Base-by-base conservation (phyloP, 1,140 invertebrate species). In the Bombus consobrinus region DNA sequence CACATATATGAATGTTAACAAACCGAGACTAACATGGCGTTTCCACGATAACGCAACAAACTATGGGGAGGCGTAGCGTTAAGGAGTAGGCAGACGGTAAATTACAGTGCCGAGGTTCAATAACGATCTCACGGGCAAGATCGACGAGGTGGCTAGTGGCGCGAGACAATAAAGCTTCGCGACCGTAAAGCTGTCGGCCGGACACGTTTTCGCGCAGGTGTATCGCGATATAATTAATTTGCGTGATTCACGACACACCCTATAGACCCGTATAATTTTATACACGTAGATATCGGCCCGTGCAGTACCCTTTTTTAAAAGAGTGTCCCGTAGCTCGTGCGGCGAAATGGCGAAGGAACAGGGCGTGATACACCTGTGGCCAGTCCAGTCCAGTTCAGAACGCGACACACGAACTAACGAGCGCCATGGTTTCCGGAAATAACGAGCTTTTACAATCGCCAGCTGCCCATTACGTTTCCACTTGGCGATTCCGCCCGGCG, bases 401-500 rank as follows among this genome's bases (percentile, higher is more conserved):
- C 28, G 84, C 62, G 79, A 77, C 73, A 74, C 43, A 53, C 75
- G 25, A 41, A 13, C 64, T 81, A 87, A 87, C 83, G 77, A 80
- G 37, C 76, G 72, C 53, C 71, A 64, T 66, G 77, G 57, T 87
- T 87, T 87, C 75, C 77, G 77, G 86, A 87, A 87, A 85, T 85
- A 87, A 87, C 86, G 77, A 87, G 86, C 77, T 85, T 85, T 76
- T 72, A 85, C 83, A 81, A 85, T 85, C 76, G 83, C 83, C 86
- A 87, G 86, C 62, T 87, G 86, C 71, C 81, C 81, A 85, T 87
- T 85, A 85, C 79, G 71, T 85, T 74, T 81, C 76, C 84, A 75
- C 59, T 66, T 28, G 41, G 18, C 68, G 75, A 84, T 80, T 39
- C 76, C 22, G 39, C 9, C 57, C 9, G 25, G 25, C 57, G 8